phyloP scores from a whole-genome alignment of 2,113 vertebrate genomes.

The Heliornis fulica region DNA sequence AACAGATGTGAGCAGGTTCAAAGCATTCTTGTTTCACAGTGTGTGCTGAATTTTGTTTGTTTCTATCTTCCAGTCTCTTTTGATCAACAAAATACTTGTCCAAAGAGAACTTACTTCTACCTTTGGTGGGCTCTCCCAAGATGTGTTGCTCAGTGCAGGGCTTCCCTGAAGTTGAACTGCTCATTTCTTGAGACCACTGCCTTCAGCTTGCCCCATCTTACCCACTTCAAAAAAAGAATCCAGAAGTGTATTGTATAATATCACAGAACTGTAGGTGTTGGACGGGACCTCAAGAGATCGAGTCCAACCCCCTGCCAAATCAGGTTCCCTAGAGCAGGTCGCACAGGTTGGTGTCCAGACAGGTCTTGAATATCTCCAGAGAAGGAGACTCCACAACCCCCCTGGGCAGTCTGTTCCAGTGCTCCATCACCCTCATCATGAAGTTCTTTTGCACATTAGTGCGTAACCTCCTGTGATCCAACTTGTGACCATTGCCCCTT shows the following conservation, averaged over 20 bases:
- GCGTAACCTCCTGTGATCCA: too few relatives aligned
- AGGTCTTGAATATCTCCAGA: too few relatives aligned
- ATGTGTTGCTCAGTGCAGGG: neutral
- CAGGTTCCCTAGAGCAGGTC: too few relatives aligned
- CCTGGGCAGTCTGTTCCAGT: too few relatives aligned
- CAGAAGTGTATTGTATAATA: neutral
- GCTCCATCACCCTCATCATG: too few relatives aligned
- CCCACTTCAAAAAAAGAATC: neutral
- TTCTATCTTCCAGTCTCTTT: neutral
- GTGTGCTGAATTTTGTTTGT: neutral
- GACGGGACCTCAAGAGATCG: too few relatives aligned
- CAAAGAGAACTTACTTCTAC: neutral
- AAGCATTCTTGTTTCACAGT: neutral
- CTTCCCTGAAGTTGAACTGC: neutral
- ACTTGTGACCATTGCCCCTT: too few relatives aligned
- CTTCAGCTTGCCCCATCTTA: neutral
- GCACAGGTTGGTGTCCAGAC: too few relatives aligned
- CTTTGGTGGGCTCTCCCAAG: neutral
- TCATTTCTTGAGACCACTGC: neutral
- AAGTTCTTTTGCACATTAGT: too few relatives aligned
- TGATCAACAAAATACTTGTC: neutral
- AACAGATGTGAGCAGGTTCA: neutral
- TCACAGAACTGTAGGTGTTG: too few relatives aligned
- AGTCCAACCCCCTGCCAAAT: too few relatives aligned
- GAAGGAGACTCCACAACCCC: too few relatives aligned